A percentile compares a stretch with the other conserved stretches of the same genome.
Conservation (phyloP, 92 coral and sea anemone species). For the Nematostella vectensis region DNA sequence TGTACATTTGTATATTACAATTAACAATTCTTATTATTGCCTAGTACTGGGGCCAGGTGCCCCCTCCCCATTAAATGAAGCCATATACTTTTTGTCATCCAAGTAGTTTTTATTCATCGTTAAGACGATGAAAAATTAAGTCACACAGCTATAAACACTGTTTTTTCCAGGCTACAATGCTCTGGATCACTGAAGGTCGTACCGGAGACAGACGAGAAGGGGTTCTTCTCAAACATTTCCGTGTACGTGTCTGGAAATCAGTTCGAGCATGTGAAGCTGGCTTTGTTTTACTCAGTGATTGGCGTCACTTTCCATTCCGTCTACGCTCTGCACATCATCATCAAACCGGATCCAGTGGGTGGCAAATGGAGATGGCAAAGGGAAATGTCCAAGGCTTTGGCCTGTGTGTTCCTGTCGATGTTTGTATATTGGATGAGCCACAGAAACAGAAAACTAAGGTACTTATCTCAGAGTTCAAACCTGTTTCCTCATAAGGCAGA, state of each 20-base stretch:
- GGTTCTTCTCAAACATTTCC: conserved; percentile 21
- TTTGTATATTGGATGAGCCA: conserved; percentile 56
- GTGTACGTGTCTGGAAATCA: conserved; percentile 38
- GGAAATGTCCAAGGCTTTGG: conserved; percentile 39
- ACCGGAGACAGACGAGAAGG: background rate
- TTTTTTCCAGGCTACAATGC: conserved; percentile 3
- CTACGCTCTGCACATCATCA: conserved; percentile 34
- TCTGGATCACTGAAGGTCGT: conserved; percentile 5
- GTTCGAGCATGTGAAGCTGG: conserved; percentile 29
- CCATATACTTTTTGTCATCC: too few species aligned
- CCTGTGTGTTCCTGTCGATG: conserved; percentile 33
- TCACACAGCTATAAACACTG: too few species aligned
- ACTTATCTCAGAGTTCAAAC: too few species aligned
- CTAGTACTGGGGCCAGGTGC: too few species aligned
- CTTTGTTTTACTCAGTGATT: conserved; percentile 40
- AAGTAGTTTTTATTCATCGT: too few species aligned
- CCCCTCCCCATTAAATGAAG: too few species aligned
- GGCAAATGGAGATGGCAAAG: conserved; percentile 21
- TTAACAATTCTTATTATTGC: too few species aligned
- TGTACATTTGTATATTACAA: too few species aligned
- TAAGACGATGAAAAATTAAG: too few species aligned
- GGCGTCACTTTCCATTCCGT: conserved; percentile 46
- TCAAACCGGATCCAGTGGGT: too few species aligned
- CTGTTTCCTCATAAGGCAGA: too few species aligned
- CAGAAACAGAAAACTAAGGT: conserved; percentile 40